Base-by-base conservation (phyloP, 2,113 vertebrate genomes). In the Triplophysa tibetana region DNA sequence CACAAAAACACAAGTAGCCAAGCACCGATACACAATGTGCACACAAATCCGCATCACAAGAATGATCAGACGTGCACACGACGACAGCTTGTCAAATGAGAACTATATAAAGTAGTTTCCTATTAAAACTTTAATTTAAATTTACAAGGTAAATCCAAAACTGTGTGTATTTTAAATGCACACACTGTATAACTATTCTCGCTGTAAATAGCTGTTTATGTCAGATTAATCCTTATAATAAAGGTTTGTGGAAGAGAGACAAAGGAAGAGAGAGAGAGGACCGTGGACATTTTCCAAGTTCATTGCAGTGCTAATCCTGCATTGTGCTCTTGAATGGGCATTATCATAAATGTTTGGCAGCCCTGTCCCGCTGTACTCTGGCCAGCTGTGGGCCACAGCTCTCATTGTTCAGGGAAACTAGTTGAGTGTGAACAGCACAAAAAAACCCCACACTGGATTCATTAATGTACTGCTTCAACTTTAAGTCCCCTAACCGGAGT, bases 301-400 rank as follows among this genome's bases (percentile, higher is more conserved):
- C 83, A 58, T 81, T 74, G 50, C 83, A 38, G 81, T 83, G 70
- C 84, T 90, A 92, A 91, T 90, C 89, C 88, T 3, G 85, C 85
- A 87, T 89, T 90, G 87, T 90, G 83, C 68, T 80, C 5, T 81
- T 87, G 87, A 91, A 89, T 89, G 87, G 61, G 86, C 77, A 88
- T 92, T 89, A 89, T 64, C 88, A 89, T 89, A 87, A 89, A 86
- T 17, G 68, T 87, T 90, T 91, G 91, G 89, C 89, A 88, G 83
- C 73, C 70, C 33, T 60, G 33, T 61, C 54, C 58, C 60, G 54
- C 52, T 43, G 72, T 65, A 61, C 23, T 26, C 29, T 56, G 67
- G 58, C 33, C 50, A 64, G 82, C 88, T 89, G 87, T 8, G 38
- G 85, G 82, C 80, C 86, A 78, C 73, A 79, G 84, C 79, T 81